Percentiles rank a stretch among this genome's conserved stretches.
These are phyloP conservation scores for Leptopilina clavipes DNA, from an alignment of 1,140 invertebrate genomes.

Conservation along the genomic window DNA sequence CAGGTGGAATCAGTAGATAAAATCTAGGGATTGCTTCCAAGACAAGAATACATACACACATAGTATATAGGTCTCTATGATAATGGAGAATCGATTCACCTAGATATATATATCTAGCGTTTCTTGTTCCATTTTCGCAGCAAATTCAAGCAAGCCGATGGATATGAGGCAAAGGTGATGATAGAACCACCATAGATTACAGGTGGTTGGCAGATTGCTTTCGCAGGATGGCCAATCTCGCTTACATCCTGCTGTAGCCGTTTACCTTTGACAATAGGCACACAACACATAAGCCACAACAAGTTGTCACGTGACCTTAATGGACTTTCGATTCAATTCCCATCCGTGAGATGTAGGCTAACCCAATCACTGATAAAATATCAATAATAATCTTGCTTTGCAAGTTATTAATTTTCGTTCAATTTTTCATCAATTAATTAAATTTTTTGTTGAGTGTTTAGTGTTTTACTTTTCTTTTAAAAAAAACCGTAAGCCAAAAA, in stretches of 20 bases:
- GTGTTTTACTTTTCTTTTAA: no score
- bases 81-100: slow-evolving; percentile 22
- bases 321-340: slow-evolving; percentile 64
- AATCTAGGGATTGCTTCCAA: slow-evolving; percentile 15
- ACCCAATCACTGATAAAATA: slow-evolving; percentile 13
- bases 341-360: slow-evolving; percentile 15
- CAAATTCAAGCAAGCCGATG: slow-evolving; percentile 13
- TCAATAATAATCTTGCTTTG: background rate
- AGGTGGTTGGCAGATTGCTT: slow-evolving; percentile 51
- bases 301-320: slow-evolving; percentile 63
- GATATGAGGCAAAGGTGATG: slow-evolving; percentile 19
- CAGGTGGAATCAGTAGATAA: slow-evolving; percentile 3
- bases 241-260: slow-evolving; percentile 35
- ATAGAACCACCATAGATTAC: slow-evolving; percentile 47
- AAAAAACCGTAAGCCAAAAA: no score
- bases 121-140: slow-evolving; percentile 18
- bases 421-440: background rate
- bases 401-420: background rate
- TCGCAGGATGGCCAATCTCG: slow-evolving; percentile 33
- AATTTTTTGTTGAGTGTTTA: no score
- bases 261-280: slow-evolving; percentile 59
- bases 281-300: slow-evolving; percentile 54
- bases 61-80: background rate
- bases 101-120: background rate
- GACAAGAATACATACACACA: slow-evolving; percentile 9